These are phyloP conservation scores for Epistrophella euchroma DNA, from an alignment of 2,888 invertebrate genomes.

Conservation along the genomic window DNA sequence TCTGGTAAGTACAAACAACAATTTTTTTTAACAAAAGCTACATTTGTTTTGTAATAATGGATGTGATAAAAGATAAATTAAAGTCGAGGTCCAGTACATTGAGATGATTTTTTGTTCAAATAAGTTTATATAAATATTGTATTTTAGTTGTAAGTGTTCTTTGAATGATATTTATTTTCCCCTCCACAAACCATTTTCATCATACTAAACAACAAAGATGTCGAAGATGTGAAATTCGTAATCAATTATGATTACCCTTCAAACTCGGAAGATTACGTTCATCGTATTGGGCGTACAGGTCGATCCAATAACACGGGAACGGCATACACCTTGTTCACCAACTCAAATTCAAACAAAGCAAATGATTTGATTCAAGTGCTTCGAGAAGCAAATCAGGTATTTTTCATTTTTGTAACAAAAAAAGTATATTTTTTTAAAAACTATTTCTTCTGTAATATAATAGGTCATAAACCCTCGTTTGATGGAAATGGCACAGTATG, in stretches of 20 bases:
- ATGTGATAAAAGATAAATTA: conserved; percentile 78
- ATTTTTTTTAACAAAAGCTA: conserved; percentile 42
- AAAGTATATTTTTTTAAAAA: neutral
- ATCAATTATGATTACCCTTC: conserved; percentile 99
- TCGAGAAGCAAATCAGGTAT: conserved; percentile 95
- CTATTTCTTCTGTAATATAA: neutral
- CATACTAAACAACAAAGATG: conserved; percentile 88
- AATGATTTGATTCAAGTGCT: conserved; percentile 95
- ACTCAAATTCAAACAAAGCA: conserved; percentile 95
- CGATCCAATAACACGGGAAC: conserved; percentile 96
- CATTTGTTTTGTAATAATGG: conserved; percentile 69
- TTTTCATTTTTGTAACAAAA: conserved; percentile 4
- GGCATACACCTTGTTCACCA: conserved; percentile 98
- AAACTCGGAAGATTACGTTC: conserved; percentile 98
- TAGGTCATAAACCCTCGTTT: conserved; percentile 94
- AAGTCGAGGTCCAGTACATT: conserved; percentile 83
- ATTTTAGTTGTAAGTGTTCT: conserved; percentile 57
- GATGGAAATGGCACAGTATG: conserved; percentile 87
- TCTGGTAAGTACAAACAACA: conserved; percentile 61
- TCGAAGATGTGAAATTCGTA: conserved; percentile 99
- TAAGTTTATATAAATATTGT: conserved; percentile 57
- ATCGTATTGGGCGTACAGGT: conserved; percentile 97
- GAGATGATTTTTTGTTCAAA: conserved; percentile 70
- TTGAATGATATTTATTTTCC: conserved; percentile 74
- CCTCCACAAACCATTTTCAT: conserved; percentile 52